phyloP scores from a whole-genome alignment of 2,113 vertebrate species.

The Megaceryle maxima region DNA sequence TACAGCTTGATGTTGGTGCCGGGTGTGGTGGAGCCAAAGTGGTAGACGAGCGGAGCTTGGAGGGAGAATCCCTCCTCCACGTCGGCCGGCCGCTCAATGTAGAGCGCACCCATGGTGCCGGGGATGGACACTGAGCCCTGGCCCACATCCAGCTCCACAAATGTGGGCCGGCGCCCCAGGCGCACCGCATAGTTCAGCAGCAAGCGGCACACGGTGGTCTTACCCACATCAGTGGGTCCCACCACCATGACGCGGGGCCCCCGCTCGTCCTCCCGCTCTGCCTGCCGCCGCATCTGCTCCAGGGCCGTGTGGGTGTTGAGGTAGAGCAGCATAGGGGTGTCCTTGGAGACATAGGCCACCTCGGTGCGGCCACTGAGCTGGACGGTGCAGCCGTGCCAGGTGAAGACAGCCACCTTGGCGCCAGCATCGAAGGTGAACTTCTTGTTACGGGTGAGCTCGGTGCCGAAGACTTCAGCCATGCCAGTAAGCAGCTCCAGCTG shows the following conservation, averaged over 20 bases:
- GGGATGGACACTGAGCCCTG: conserved; percentile 96
- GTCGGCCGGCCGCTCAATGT: conserved; percentile 94
- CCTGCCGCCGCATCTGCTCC: conserved; percentile 97
- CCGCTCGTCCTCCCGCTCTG: conserved; percentile 91
- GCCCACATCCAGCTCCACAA: conserved; percentile 96
- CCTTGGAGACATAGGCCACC: conserved; percentile 94
- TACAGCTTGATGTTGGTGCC: conserved; percentile 99
- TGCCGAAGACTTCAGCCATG: conserved; percentile 94
- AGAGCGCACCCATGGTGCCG: conserved; percentile 93
- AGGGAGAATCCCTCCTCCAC: conserved; percentile 97
- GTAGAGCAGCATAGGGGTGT: conserved; percentile 96
- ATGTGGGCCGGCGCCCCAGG: conserved; percentile 93
- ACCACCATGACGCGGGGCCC: conserved; percentile 96
- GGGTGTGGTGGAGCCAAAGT: conserved; percentile 96
- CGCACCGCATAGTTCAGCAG: conserved; percentile 94
- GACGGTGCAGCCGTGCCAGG: conserved; percentile 95
- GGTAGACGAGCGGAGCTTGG: conserved; percentile 96
- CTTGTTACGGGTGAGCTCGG: conserved; percentile 95
- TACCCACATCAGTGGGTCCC: conserved; percentile 94
- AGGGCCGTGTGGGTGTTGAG: conserved; percentile 95
- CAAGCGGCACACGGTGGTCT: conserved; percentile 83
- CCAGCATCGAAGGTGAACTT: conserved; percentile 94
- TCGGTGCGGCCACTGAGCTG: conserved; percentile 93
- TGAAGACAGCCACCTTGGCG: conserved; percentile 95
- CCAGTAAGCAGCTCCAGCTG: conserved; percentile 91